Evolutionary conservation across 2,113 vertebrate species (phyloP).

Genomic region (Phainopepla nitens): DNA sequence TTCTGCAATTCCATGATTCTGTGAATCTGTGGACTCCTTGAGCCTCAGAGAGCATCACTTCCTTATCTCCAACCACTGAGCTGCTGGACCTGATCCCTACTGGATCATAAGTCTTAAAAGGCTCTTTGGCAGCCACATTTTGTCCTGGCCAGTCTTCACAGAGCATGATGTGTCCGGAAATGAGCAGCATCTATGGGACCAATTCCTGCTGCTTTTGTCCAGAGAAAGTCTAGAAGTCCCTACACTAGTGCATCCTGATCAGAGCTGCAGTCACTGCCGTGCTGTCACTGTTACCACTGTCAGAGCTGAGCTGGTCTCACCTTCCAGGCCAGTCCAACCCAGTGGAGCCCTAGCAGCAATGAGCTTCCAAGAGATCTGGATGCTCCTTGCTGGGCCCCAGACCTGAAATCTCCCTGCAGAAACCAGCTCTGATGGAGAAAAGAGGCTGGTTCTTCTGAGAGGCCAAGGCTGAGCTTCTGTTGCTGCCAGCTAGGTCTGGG

Average conservation of each 20-base stretch:
- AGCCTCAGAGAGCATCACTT: background rate
- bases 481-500: background rate
- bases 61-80: background rate
- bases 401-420: background rate
- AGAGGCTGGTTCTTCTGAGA: background rate
- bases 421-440: background rate
- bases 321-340: background rate
- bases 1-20: background rate
- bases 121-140: background rate
- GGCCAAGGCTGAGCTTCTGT: background rate
- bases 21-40: background rate
- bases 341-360: background rate
- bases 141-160: background rate
- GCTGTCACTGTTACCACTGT: background rate
- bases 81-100: background rate
- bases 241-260: background rate
- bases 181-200: background rate
- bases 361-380: background rate
- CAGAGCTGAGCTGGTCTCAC: background rate
- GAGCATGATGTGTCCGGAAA: rapidly evolving
- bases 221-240: background rate
- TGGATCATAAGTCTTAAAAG: background rate
- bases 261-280: background rate
- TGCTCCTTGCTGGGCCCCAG: background rate
- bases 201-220: background rate